These are phyloP conservation scores for Hydrolagus affinis DNA, from an alignment of 2,113 vertebrate species.

Conservation along the genomic window DNA sequence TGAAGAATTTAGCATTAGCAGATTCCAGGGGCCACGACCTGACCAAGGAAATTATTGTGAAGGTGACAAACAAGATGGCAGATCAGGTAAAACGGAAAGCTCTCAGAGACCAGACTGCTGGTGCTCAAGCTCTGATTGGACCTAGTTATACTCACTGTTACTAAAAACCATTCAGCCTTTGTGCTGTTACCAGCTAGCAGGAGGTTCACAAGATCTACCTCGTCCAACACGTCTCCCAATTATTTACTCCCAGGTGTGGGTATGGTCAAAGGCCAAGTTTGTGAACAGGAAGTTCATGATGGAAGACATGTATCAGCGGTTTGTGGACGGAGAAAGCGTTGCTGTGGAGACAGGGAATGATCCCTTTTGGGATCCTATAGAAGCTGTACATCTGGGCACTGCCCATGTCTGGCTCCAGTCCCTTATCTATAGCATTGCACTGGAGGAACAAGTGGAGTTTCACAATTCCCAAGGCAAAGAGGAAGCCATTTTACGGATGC, in stretches of 20 bases:
- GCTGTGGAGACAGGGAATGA: slow-evolving; percentile 52
- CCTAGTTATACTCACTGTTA: too few species aligned
- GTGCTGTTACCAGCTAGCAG: not conserved
- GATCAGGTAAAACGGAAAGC: slow-evolving; percentile 53
- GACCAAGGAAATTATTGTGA: slow-evolving; percentile 68
- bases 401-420: slow-evolving; percentile 81
- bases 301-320: slow-evolving; percentile 72
- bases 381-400: slow-evolving; percentile 66
- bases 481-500: slow-evolving; percentile 64
- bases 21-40: slow-evolving; percentile 74
- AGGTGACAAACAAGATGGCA: slow-evolving; percentile 54
- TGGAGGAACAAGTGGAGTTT: slow-evolving; percentile 74
- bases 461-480: slow-evolving; percentile 69
- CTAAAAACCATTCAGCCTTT: not conserved
- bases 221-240: not conserved
- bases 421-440: slow-evolving; percentile 62
- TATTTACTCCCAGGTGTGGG: slow-evolving; percentile 63
- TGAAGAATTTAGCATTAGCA: slow-evolving; percentile 73
- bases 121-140: not conserved
- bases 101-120: not conserved
- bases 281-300: slow-evolving; percentile 81
- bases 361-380: slow-evolving; percentile 79
- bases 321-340: slow-evolving; percentile 47
- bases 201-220: not conserved
- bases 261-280: slow-evolving; percentile 82